These are phyloP conservation scores for Bos javanicus DNA, from an alignment of 2,113 vertebrate genomes.

Conservation along the genomic window DNA sequence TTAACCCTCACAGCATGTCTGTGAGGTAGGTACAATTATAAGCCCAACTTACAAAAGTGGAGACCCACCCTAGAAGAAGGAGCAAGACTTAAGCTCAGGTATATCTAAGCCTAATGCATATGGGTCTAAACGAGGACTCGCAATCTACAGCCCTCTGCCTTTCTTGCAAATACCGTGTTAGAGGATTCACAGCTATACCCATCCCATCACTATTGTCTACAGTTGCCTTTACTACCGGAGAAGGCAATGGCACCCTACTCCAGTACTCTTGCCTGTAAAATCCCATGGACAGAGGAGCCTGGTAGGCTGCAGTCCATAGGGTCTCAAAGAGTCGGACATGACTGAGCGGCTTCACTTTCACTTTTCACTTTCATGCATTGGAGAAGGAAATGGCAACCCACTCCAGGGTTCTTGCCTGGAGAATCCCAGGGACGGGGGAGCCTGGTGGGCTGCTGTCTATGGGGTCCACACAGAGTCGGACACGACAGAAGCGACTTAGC, in stretches of 20 bases:
- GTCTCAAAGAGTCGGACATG: rapidly evolving
- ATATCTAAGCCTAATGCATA: background rate
- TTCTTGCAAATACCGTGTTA: background rate
- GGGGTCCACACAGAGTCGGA: no score
- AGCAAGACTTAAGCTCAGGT: background rate
- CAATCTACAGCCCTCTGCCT: background rate
- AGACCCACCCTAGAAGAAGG: background rate
- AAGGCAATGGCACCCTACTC: rapidly evolving
- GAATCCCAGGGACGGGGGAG: no score
- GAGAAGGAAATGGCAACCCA: no score
- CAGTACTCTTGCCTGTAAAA: no score
- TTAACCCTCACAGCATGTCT: background rate
- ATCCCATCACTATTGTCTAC: background rate
- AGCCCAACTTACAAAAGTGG: background rate
- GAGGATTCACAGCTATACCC: background rate
- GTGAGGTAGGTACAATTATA: background rate
- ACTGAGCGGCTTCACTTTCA: no score
- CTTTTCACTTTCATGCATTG: no score
- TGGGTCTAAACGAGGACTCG: background rate
- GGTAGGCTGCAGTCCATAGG: no score
- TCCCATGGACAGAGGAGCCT: no score
- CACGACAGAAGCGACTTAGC: no score
- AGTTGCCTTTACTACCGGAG: background rate
- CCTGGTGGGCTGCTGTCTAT: no score
- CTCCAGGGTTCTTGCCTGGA: no score